Evolutionary conservation across 2,797 vertebrate genomes (phyloP).

Genomic region (Anguilla marmorata): DNA sequence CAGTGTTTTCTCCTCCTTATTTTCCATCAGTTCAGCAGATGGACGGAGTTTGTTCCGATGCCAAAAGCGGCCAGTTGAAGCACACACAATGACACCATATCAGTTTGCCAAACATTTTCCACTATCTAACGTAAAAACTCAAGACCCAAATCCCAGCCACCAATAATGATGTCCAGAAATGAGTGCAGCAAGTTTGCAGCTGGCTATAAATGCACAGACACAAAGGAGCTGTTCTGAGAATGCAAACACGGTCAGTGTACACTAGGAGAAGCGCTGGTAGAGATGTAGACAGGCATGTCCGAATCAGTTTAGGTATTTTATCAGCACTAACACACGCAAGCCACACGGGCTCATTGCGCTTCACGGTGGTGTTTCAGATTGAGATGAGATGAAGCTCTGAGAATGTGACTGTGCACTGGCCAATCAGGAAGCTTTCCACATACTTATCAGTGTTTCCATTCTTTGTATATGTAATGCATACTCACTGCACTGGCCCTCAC

Average conservation of each 20-base stretch:
- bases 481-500: too few relatives aligned
- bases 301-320: neutral
- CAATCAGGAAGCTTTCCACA: too few relatives aligned
- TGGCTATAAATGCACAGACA: neutral
- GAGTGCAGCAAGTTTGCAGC: neutral
- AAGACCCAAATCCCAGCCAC: neutral
- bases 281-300: neutral
- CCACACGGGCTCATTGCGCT: neutral
- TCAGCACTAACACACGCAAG: neutral
- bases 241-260: neutral
- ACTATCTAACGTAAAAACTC: neutral
- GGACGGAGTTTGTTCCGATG: slow-evolving; percentile 26
- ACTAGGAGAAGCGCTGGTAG: too few relatives aligned
- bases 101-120: slow-evolving; percentile 1
- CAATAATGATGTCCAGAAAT: neutral
- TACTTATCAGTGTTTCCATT: too few relatives aligned
- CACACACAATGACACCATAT: slow-evolving; percentile 7
- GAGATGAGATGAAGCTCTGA: neutral
- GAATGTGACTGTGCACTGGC: neutral
- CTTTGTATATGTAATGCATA: too few relatives aligned
- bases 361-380: neutral
- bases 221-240: neutral
- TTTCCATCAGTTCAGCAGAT: slow-evolving; percentile 31
- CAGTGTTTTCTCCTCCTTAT: neutral
- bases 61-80: slow-evolving; percentile 33